Evolutionary conservation across 2,113 vertebrate species (phyloP).

Genomic region (Cyprinus carpio): DNA sequence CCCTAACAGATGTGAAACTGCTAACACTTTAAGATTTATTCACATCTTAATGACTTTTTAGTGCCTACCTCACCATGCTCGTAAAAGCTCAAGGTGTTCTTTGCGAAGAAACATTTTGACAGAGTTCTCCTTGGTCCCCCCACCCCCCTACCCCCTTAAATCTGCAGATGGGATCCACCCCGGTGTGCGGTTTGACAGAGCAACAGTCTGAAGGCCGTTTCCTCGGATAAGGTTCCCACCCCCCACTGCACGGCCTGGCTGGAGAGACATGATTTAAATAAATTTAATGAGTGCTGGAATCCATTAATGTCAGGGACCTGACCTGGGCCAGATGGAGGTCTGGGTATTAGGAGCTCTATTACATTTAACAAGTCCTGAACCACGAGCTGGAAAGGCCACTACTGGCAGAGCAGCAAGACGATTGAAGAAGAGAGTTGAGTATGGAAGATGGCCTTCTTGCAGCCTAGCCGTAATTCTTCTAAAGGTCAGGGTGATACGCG

Average conservation of each 20-base stretch:
- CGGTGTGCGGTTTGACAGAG: conserved; percentile 33
- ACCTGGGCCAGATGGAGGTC: conserved; percentile 53
- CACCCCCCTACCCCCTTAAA: too few relatives aligned
- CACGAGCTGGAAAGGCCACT: conserved; percentile 55
- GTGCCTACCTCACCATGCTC: conserved; percentile 12
- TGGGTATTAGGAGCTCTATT: conserved; percentile 56
- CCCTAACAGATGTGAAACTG: conserved; percentile 18
- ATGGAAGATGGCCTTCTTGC: conserved; percentile 26
- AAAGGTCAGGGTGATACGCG: conserved; percentile 65
- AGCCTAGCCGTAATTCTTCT: conserved; percentile 41
- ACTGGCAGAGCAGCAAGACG: conserved; percentile 26
- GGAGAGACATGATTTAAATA: conserved; percentile 53
- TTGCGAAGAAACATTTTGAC: conserved; percentile 23
- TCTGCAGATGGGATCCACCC: conserved; percentile 29
- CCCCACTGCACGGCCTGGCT: neutral
- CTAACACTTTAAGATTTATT: conserved; percentile 17
- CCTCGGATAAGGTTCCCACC: conserved; percentile 33
- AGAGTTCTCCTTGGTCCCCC: conserved; percentile 35
- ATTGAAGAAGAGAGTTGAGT: neutral
- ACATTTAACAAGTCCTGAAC: conserved; percentile 57
- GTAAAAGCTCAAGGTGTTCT: conserved; percentile 32
- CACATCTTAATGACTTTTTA: conserved; percentile 14
- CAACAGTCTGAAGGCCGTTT: conserved; percentile 8
- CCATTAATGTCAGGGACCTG: conserved; percentile 59
- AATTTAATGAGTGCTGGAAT: conserved; percentile 58